Evolutionary conservation across 2,797 vertebrate genomes (phyloP).

Genomic region (Gallinago stenura): DNA sequence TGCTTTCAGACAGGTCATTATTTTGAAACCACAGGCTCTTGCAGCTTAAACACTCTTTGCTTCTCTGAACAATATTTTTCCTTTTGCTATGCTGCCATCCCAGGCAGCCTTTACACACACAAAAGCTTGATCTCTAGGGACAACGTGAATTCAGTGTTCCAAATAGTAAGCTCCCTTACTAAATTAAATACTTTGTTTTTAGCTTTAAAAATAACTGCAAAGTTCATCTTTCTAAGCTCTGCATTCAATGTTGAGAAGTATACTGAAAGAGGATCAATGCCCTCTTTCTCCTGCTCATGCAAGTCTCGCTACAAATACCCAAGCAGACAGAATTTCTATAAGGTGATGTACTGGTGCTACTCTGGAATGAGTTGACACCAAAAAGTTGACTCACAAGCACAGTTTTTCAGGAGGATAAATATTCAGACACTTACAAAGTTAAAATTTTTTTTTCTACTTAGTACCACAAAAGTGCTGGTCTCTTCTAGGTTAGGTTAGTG

Average conservation of each 20-base stretch:
- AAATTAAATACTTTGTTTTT: not conserved
- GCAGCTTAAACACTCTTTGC: not conserved
- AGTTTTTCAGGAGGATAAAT: not conserved
- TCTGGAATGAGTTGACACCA: not conserved
- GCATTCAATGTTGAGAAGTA: not conserved
- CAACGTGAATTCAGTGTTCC: not conserved
- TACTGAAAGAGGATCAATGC: not conserved
- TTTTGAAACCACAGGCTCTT: not conserved
- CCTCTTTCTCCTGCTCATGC: not conserved
- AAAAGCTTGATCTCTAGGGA: not conserved
- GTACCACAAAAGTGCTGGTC: not conserved
- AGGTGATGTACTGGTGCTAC: not conserved
- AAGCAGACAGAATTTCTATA: not conserved
- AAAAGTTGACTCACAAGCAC: not conserved
- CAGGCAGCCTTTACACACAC: not conserved
- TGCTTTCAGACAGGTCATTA: not conserved
- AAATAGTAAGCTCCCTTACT: not conserved
- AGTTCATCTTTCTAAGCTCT: not conserved
- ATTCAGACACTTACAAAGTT: not conserved
- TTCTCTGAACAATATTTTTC: not conserved
- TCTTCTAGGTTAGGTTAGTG: not conserved
- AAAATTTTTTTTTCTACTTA: not conserved
- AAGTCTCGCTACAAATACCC: not conserved
- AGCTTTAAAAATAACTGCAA: slow-evolving; percentile 6
- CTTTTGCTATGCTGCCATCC: not conserved